These are phyloP conservation scores for Heliothis subflexa DNA, from an alignment of 1,140 invertebrate species.

Conservation along the genomic window DNA sequence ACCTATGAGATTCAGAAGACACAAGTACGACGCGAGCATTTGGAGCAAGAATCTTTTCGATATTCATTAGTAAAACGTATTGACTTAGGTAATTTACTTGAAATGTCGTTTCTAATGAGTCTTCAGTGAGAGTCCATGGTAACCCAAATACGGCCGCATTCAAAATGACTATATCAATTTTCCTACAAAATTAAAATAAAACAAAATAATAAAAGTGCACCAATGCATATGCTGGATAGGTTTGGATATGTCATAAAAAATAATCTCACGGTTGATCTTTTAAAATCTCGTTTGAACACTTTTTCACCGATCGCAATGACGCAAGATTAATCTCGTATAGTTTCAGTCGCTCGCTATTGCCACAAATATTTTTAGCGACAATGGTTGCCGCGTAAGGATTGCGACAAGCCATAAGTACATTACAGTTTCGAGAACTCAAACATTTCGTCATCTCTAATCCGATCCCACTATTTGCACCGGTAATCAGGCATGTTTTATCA, in stretches of 20 bases:
- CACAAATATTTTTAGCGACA: constrained; percentile 62
- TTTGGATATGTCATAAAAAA: neutral
- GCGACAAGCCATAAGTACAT: constrained; percentile 79
- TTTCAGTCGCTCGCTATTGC: constrained; percentile 59
- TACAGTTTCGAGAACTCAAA: constrained; percentile 94
- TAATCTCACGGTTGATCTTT: constrained; percentile 63
- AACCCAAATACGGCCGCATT: constrained; percentile 97
- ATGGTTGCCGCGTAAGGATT: constrained; percentile 71
- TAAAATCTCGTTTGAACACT: constrained; percentile 66
- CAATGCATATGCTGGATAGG: constrained; percentile 1
- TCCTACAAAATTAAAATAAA: constrained; percentile 82
- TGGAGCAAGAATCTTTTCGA: constrained; percentile 89
- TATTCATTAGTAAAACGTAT: constrained; percentile 93
- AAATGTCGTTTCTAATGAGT: constrained; percentile 95
- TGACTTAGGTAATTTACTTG: constrained; percentile 95
- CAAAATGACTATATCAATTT: constrained; percentile 94
- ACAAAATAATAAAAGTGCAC: neutral
- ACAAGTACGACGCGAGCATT: constrained; percentile 93
- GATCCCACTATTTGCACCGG: constrained; percentile 96
- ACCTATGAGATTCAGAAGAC: constrained; percentile 97
- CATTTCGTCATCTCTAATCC: constrained; percentile 96
- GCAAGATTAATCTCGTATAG: constrained; percentile 71
- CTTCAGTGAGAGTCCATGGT: constrained; percentile 91
- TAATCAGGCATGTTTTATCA: constrained; percentile 93
- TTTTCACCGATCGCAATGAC: constrained; percentile 73